Evolutionary conservation across 2,113 vertebrate species (phyloP).

Genomic region (Copsychus sechellarum): DNA sequence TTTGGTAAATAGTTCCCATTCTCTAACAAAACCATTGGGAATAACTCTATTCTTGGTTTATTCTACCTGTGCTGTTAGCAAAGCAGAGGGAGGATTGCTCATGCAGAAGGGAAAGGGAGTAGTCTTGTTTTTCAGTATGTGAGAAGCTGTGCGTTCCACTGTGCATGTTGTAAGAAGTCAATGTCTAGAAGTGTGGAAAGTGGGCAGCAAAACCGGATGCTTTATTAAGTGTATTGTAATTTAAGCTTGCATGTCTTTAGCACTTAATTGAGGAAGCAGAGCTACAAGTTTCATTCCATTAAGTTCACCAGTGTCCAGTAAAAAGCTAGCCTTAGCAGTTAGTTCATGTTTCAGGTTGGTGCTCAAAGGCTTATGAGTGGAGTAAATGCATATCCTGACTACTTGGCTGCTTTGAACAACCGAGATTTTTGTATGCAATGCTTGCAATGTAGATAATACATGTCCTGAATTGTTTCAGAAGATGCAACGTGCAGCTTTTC

Average conservation of each 20-base stretch:
- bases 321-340: background rate
- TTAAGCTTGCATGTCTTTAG: background rate
- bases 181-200: background rate
- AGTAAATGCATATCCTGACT: background rate
- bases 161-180: background rate
- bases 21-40: background rate
- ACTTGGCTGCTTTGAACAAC: background rate
- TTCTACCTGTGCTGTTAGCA: background rate
- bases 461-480: background rate
- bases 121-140: background rate
- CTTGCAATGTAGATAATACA: background rate
- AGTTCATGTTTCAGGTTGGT: background rate
- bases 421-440: background rate
- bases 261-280: background rate
- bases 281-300: background rate
- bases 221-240: rapidly evolving
- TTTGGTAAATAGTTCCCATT: background rate
- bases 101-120: rapidly evolving
- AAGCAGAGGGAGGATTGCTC: background rate
- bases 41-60: background rate
- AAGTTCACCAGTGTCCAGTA: background rate
- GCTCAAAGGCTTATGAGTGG: background rate
- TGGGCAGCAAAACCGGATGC: background rate
- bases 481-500: rapidly evolving
- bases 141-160: background rate